Percentiles rank a stretch among this genome's conserved stretches.
Evolutionary conservation across 2,797 vertebrate species (phyloP).

Genomic region (Erpetoichthys calabaricus): DNA sequence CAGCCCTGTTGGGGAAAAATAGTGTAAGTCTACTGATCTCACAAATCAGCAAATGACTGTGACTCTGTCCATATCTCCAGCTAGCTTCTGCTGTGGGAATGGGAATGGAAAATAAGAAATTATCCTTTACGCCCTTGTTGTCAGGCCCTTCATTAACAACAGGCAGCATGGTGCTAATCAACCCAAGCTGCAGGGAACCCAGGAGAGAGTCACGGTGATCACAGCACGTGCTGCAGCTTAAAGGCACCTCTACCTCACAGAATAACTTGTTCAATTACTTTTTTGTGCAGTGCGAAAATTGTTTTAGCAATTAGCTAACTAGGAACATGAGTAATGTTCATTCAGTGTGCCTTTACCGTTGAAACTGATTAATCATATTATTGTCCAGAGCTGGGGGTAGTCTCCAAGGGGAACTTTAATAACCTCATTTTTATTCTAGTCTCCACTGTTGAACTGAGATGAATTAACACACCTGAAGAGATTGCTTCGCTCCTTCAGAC

Average conservation of each 20-base stretch:
- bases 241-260: conserved; percentile 34
- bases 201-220: neutral
- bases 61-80: too few relatives aligned
- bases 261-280: conserved; percentile 41
- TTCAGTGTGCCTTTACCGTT: conserved; percentile 36
- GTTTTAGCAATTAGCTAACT: conserved; percentile 44
- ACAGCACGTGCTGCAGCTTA: neutral
- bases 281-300: conserved; percentile 24
- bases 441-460: conserved; percentile 32
- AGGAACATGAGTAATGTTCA: conserved; percentile 39
- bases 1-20: too few relatives aligned
- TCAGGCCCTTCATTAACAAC: neutral
- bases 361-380: conserved; percentile 47
- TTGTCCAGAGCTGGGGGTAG: conserved; percentile 32
- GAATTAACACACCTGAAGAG: conserved; percentile 36
- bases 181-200: neutral
- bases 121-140: neutral
- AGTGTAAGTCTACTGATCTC: too few relatives aligned
- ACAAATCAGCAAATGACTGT: too few relatives aligned
- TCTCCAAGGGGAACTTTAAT: conserved; percentile 38
- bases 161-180: conserved; percentile 10
- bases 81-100: too few relatives aligned
- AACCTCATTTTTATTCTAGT: conserved; percentile 39
- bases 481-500: conserved; percentile 3
- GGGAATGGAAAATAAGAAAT: neutral